Conservation (phyloP, 2,888 invertebrate genomes). For the Bugulina stolonifera region DNA sequence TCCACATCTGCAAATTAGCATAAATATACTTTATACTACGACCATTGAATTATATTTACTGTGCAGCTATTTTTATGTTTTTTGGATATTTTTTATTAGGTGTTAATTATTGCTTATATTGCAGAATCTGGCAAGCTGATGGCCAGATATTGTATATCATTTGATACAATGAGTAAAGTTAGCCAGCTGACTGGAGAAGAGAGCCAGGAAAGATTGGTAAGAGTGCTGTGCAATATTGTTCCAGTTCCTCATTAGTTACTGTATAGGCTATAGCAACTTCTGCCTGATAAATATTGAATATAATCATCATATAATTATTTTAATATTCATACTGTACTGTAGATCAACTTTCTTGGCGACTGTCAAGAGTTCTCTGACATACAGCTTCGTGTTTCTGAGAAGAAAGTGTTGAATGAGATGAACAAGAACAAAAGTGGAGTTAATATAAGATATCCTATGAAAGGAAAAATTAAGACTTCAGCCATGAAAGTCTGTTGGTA, state of each 20-base stretch:
- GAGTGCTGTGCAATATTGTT: slow-evolving; percentile 12
- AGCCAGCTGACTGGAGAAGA: slow-evolving; percentile 41
- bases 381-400: slow-evolving; percentile 65
- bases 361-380: slow-evolving; percentile 67
- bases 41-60: no score
- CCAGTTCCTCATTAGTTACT: background rate
- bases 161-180: slow-evolving; percentile 66
- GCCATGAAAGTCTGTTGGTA: slow-evolving; percentile 68
- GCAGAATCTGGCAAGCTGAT: slow-evolving; percentile 61
- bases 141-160: slow-evolving; percentile 64
- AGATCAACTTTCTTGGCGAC: slow-evolving; percentile 41
- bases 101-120: no score
- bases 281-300: no score
- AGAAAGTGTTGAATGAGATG: slow-evolving; percentile 63
- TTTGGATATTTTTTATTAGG: no score
- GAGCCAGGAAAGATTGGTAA: slow-evolving; percentile 47
- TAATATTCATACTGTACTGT: slow-evolving; percentile 4
- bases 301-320: background rate
- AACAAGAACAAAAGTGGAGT: slow-evolving; percentile 61
- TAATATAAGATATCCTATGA: slow-evolving; percentile 63
- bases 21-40: no score
- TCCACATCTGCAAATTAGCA: no score
- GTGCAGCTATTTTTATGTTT: no score
- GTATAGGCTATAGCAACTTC: no score
- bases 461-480: slow-evolving; percentile 65